Evolutionary conservation across 2,888 invertebrate genomes (phyloP), one percentile per base, ranked within the genome.

Genomic region (Ormia ochracea): DNA sequence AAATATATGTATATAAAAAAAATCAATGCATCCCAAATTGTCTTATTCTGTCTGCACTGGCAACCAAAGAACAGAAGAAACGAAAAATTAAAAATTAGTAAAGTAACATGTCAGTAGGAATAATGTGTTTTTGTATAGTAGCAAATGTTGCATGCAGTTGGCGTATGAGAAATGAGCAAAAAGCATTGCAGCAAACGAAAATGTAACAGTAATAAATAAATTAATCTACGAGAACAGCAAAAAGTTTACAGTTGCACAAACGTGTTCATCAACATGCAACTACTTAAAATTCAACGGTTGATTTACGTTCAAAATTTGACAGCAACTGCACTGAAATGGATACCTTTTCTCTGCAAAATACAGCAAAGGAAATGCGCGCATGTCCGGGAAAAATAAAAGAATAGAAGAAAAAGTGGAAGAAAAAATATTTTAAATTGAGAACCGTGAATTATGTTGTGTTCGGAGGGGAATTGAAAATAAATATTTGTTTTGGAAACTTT

Each of bases 251-350:
- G 12, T 12, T 43, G 31, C 12, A 28, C 6, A 23, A 48, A 23
- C 23, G 23, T 63, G 31, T 10, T 14, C 6, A 2, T 65, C 50
- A 14, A 48, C 21, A 6, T 36, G 14, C 33, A 48, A 36, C 41
- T 33, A 61, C 28, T 73, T 63, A 31, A 58, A 74, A 74, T 66
- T 66, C 74, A 50, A 66, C 73, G 68, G 73, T 69, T 74, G 74
- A 74, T 74, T 74, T 69, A 74, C 61, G 63, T 58, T 50, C 33
- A 58, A 63, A 68, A 61, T 48, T 50, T 75, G 74, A 70, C 65
- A 66, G 26, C 75, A 79, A 74, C 74, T 65, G 6, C 38, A 19
- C 3, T 33, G 17, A 23, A 50, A 66, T 50, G 10, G 23, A 63
- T 45, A 58, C 58, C 17, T 36, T 38, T 0, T 14, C n/a, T n/a